Evolutionary conservation across 2,797 vertebrate species (phyloP), one percentile per base, ranked within the genome.

Genomic region (Rhinichthys osculus): DNA sequence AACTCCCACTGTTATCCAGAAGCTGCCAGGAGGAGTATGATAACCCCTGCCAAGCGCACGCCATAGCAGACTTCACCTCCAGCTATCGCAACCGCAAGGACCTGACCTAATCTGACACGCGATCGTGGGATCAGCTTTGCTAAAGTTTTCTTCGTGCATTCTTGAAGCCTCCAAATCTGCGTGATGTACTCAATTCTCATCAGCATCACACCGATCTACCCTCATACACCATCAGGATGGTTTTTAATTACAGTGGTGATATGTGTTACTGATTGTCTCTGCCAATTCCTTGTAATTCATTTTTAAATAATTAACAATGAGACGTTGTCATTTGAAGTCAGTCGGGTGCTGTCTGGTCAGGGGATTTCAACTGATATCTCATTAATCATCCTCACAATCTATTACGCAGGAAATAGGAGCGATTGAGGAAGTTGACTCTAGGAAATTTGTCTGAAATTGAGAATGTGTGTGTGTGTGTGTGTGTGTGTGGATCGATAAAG

Each of bases 401-500:
- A 62, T 79, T 71, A 27, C 13, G 27, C 76, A 38, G 76, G 52
- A 84, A 71, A 79, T 16, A 38, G 38, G 38, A 80, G 27, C 72
- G 57, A 82, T 64, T 82, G 47, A 66, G 42, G 35, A 35, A 69
- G 52, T 52, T 64, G 50, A 74, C 33, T 7, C 42, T 54, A 30
- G 59, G 54, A 85, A 35, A 72, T 85, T 89, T 59, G 70, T 92
- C n/a, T 66, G 52, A 72, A 47, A 78, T 42, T 52, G 79, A 69
- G 84, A 44, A 47, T 86, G 78, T 57, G 54, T n/a, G 21, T 67
- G 91, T 57, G 54, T n/a, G 27, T 27, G 27, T 27, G 21, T 67
- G 91, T 30, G 76, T 42, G 73, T 67, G 71, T 81, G 88, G 92
- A 96, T 96, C 94, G 91, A 96, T 95, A 92, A 93, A 91, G 78